Evolutionary conservation across 2,888 invertebrate species (phyloP).

Genomic region (Chirona hameri): DNA sequence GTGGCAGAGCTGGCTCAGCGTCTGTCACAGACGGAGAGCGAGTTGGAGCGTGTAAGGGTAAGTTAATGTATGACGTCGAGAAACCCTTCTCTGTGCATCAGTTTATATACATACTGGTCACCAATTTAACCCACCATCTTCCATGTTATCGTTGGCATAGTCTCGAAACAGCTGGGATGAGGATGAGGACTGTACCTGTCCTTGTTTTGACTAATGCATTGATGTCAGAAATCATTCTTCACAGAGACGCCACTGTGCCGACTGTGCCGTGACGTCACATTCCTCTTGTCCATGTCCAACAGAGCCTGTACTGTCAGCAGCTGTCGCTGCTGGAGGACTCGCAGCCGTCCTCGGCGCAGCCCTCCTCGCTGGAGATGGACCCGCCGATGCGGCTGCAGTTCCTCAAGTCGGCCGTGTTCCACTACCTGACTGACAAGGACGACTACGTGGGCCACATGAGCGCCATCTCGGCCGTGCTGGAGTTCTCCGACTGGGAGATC

Average conservation of each 20-base stretch:
- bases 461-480: slow-evolving; percentile 87
- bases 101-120: too few species aligned
- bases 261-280: background rate
- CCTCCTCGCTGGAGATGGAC: slow-evolving; percentile 51
- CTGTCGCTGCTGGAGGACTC: slow-evolving; percentile 68
- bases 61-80: background rate
- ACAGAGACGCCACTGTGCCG: too few species aligned
- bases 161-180: too few species aligned
- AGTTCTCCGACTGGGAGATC: slow-evolving; percentile 77
- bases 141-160: too few species aligned
- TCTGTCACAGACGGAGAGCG: slow-evolving; percentile 45
- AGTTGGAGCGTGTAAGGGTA: background rate
- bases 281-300: slow-evolving; percentile 54
- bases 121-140: too few species aligned
- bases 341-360: slow-evolving; percentile 49
- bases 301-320: slow-evolving; percentile 57
- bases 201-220: too few species aligned
- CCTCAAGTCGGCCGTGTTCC: slow-evolving; percentile 87
- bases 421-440: slow-evolving; percentile 84
- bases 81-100: too few species aligned
- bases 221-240: too few species aligned
- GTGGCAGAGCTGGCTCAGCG: slow-evolving; percentile 61
- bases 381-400: slow-evolving; percentile 90
- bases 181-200: too few species aligned
- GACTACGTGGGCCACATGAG: slow-evolving; percentile 81